Percentiles rank a stretch among this genome's conserved stretches.
phyloP scores from a whole-genome alignment of 2,888 invertebrate species.

The Cephus runcator region DNA sequence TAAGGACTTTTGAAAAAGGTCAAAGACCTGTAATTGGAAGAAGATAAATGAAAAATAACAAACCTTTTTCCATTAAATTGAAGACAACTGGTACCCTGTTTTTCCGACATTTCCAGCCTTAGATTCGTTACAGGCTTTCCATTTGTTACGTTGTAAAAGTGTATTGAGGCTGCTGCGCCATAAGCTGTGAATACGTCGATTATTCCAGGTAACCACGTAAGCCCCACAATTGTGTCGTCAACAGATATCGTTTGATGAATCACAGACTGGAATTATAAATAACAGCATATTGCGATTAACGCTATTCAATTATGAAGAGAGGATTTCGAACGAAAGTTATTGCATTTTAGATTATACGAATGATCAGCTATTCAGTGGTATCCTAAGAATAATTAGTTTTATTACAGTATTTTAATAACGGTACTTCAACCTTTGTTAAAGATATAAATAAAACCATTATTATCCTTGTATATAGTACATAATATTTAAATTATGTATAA shows the following conservation, averaged over 20 bases:
- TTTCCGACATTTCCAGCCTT: slow-evolving; percentile 44
- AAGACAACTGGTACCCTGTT: slow-evolving; percentile 49
- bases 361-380: not conserved
- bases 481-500: not conserved
- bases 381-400: not conserved
- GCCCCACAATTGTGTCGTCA: slow-evolving; percentile 51
- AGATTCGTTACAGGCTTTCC: slow-evolving; percentile 42
- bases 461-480: not conserved
- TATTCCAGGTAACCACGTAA: slow-evolving; percentile 53
- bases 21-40: not conserved
- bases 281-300: not conserved
- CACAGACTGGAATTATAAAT: slow-evolving; percentile 37
- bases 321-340: not conserved
- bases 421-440: not conserved
- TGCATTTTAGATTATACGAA: slow-evolving; percentile 3
- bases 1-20: not conserved
- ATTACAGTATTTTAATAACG: not conserved
- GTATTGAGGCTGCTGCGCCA: slow-evolving; percentile 51
- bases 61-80: slow-evolving; percentile 57
- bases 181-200: slow-evolving; percentile 53
- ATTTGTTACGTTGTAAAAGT: slow-evolving; percentile 50
- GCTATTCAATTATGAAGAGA: not conserved
- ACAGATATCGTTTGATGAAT: slow-evolving; percentile 46
- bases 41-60: not conserved
- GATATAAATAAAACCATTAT: not conserved